Base-by-base conservation (phyloP, 2,888 invertebrate genomes). In the Syrista parreyssii region DNA sequence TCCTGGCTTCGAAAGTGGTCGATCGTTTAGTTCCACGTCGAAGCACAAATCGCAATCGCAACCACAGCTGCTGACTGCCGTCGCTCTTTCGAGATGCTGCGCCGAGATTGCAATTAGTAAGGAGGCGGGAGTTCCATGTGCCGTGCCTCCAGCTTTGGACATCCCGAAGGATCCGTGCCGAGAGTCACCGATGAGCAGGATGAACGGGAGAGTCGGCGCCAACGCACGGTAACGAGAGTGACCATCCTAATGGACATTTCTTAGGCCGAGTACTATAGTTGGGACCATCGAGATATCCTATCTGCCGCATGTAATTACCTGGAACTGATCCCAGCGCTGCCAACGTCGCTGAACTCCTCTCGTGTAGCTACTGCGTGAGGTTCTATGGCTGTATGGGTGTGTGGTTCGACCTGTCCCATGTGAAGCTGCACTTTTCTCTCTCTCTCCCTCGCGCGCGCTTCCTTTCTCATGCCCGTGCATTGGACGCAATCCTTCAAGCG, bases 31-130 rank as follows among this genome's bases (percentile, higher is more conserved):
- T 40, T 40, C 40, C 40, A 40, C 15, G 40, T 40, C 40, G 40
- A 40, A 15, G 40, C 40, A 15, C 40, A 40, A 40, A 4, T 40
- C 40, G 15, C 15, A 15, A 15, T 40, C 40, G 40, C 40, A 15
- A 15, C 40, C 15, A 40, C 4, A 40, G 15, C 40, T 15, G 15
- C 40, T 15, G 40, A 15, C 40, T 4, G 40, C 15, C 40, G 4
- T 15, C 40, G 15, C 15, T 15, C 40, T 11, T 31, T 69, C 69
- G 77, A 83, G 88, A 88, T 88, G 85, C 84, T 84, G 82, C 83
- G 82, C 84, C 81, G 83, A 86, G 88, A 88, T 88, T 88, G 88
- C 88, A 89, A 89, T 89, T 88, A 89, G 88, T 85, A 84, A 85
- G 69, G 15, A 69, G 31, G 69, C 15, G 32, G 69, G 75, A 78